These are phyloP conservation scores for Phenacoccus solenopsis DNA, from an alignment of 1,140 invertebrate species.

Conservation along the genomic window DNA sequence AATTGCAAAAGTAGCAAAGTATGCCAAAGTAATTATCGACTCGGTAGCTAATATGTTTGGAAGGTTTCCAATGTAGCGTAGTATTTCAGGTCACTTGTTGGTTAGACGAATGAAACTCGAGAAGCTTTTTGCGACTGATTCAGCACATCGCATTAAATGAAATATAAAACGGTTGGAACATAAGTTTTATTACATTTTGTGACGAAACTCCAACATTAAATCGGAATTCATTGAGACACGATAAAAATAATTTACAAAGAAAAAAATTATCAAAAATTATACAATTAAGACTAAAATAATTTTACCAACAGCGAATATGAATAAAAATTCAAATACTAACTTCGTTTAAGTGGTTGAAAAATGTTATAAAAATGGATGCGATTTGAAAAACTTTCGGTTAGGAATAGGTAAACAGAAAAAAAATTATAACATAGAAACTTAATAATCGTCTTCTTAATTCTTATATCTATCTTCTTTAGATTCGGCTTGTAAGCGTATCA, in stretches of 20 bases:
- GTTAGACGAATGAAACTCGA: not conserved
- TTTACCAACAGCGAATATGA: not conserved
- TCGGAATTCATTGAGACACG: no score
- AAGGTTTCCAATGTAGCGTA: no score
- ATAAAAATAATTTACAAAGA: not conserved
- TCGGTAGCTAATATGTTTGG: no score
- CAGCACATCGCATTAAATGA: no score
- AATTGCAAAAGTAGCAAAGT: no score
- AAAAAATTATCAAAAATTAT: not conserved
- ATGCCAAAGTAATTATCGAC: no score
- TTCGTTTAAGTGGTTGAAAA: not conserved
- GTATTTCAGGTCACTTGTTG: no score
- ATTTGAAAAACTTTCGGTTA: not conserved
- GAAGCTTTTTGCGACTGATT: no score
- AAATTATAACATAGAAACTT: not conserved
- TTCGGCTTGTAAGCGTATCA: constrained; percentile 92
- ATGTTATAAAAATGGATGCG: not conserved
- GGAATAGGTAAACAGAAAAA: not conserved
- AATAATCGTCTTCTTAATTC: constrained; percentile 12
- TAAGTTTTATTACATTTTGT: no score
- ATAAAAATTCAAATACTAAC: not conserved
- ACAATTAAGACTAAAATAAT: no score
- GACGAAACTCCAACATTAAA: no score
- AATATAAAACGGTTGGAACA: no score
- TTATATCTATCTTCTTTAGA: constrained; percentile 36